These are phyloP conservation scores for Hypomecis punctinalis DNA, from an alignment of 2,888 invertebrate species.

Conservation along the genomic window DNA sequence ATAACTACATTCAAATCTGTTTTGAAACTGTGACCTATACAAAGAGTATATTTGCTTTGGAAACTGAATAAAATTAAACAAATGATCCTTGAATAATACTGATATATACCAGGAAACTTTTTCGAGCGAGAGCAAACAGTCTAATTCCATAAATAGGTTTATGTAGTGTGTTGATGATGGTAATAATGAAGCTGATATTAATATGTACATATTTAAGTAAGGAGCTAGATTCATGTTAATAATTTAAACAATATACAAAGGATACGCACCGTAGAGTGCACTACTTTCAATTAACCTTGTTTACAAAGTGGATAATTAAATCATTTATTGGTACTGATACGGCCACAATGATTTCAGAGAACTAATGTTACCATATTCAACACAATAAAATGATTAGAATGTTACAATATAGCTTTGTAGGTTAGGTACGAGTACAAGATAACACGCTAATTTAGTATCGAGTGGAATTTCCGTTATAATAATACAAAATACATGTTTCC, in stretches of 20 bases:
- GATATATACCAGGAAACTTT: no score
- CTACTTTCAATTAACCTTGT: slow-evolving; percentile 29
- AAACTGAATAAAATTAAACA: no score
- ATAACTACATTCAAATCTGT: no score
- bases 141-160: no score
- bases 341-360: slow-evolving; percentile 29
- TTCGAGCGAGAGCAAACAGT: no score
- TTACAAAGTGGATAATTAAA: slow-evolving; percentile 28
- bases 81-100: no score
- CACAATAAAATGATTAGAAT: slow-evolving; percentile 45
- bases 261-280: slow-evolving; percentile 5
- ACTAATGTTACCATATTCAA: slow-evolving; percentile 25
- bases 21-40: no score
- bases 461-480: slow-evolving; percentile 49
- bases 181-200: no score
- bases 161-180: no score
- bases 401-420: slow-evolving; percentile 40
- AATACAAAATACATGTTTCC: slow-evolving; percentile 32
- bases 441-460: slow-evolving; percentile 41
- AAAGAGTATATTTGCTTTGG: no score
- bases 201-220: neutral
- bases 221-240: neutral
- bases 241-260: slow-evolving; percentile 9
- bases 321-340: slow-evolving; percentile 28
- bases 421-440: slow-evolving; percentile 44